phyloP scores from a whole-genome alignment of 2,888 invertebrate genomes.

The Sinodicranocentrus sp. region DNA sequence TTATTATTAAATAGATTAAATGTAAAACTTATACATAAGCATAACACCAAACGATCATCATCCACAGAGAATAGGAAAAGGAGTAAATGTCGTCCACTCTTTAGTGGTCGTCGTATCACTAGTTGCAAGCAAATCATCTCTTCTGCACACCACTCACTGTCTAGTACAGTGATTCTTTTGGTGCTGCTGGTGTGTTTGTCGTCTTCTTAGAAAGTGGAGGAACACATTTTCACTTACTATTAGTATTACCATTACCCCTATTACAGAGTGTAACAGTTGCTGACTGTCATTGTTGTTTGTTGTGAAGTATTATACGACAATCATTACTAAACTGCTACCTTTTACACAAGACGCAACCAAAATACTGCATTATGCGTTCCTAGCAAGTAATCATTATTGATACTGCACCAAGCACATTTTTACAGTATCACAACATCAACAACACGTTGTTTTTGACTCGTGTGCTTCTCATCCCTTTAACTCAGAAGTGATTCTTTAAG shows the following conservation, averaged over 20 bases:
- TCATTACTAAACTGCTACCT: slow-evolving; percentile 54
- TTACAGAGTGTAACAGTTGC: slow-evolving; percentile 42
- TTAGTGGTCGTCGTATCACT: slow-evolving; percentile 28
- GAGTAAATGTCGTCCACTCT: slow-evolving; percentile 30
- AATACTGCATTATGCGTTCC: slow-evolving; percentile 21
- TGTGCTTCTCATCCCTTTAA: not conserved
- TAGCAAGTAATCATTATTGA: slow-evolving; percentile 16
- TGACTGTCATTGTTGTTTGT: slow-evolving; percentile 33
- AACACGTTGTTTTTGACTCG: slow-evolving; percentile 6
- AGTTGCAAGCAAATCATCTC: slow-evolving; percentile 34
- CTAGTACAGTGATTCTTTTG: slow-evolving; percentile 28
- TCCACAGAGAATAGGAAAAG: slow-evolving; percentile 9
- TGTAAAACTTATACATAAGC: slow-evolving; percentile 42
- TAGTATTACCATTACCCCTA: slow-evolving; percentile 34
- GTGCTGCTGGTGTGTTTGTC: slow-evolving; percentile 38
- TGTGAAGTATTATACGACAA: slow-evolving; percentile 32
- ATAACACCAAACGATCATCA: slow-evolving; percentile 32
- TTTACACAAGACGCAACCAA: slow-evolving; percentile 60
- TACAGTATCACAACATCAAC: slow-evolving; percentile 22
- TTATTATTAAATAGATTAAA: slow-evolving; percentile 41
- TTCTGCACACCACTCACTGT: slow-evolving; percentile 16
- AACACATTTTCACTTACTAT: slow-evolving; percentile 63
- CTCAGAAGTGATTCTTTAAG: slow-evolving; percentile 30
- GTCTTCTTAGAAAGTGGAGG: slow-evolving; percentile 68
- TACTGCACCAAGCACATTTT: slow-evolving; percentile 7